phyloP scores from a whole-genome alignment of 2,888 invertebrate genomes.

The Sturmia bella region DNA sequence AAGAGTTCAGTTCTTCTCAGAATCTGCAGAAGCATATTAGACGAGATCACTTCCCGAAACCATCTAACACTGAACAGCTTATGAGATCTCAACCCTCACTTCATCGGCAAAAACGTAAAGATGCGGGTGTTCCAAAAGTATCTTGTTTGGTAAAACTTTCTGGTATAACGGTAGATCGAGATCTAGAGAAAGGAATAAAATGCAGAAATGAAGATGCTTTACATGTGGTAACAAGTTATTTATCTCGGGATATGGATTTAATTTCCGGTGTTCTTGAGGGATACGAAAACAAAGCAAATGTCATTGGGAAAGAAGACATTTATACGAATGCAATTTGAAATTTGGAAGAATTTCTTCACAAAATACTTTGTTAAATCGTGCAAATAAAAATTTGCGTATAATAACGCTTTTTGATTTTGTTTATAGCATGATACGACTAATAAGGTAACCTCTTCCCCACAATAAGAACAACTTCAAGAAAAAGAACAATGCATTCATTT shows the following conservation, averaged over 20 bases:
- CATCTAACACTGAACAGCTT: neutral
- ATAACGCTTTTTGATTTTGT: too few species aligned
- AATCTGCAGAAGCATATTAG: slow-evolving; percentile 75
- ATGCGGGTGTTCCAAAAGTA: slow-evolving; percentile 75
- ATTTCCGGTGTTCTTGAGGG: neutral
- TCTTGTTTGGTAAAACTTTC: slow-evolving; percentile 76
- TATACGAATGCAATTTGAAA: too few species aligned
- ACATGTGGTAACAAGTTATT: slow-evolving; percentile 59
- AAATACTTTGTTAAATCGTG: too few species aligned
- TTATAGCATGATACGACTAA: too few species aligned
- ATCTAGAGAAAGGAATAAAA: slow-evolving; percentile 74
- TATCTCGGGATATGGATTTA: slow-evolving; percentile 53
- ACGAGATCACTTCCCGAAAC: slow-evolving; percentile 71
- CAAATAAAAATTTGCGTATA: too few species aligned
- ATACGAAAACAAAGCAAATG: neutral
- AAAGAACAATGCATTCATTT: too few species aligned
- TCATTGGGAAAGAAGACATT: too few species aligned
- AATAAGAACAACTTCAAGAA: too few species aligned
- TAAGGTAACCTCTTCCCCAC: too few species aligned
- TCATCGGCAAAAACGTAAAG: slow-evolving; percentile 76
- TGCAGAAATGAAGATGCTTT: slow-evolving; percentile 72
- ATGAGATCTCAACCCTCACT: slow-evolving; percentile 9
- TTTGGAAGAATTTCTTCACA: too few species aligned
- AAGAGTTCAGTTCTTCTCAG: slow-evolving; percentile 76
- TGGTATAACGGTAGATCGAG: slow-evolving; percentile 74